Evolutionary conservation across 2,888 invertebrate genomes (phyloP).

Genomic region (Alentia gelatinosa): DNA sequence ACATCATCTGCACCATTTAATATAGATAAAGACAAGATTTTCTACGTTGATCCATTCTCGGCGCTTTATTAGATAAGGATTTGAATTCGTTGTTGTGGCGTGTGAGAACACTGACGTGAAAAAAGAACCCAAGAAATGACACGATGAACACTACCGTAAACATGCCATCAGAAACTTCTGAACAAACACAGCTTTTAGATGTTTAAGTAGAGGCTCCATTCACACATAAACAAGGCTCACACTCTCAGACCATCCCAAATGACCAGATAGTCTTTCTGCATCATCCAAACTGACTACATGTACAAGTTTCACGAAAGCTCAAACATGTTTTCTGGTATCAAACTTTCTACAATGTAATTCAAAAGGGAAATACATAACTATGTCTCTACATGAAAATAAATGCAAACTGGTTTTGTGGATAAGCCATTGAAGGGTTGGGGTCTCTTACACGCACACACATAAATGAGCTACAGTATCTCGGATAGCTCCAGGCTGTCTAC

Average conservation of each 20-base stretch:
- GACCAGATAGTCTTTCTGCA: no score
- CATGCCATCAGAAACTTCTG: neutral
- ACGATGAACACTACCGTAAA: neutral
- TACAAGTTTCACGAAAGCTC: neutral
- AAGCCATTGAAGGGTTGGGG: neutral
- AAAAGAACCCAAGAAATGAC: neutral
- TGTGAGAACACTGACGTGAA: neutral
- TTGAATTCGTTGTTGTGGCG: neutral
- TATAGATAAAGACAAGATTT: neutral
- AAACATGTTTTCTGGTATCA: neutral
- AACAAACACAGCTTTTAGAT: neutral
- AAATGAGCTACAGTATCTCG: neutral
- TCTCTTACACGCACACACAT: neutral
- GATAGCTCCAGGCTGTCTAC: neutral
- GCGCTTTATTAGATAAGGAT: neutral
- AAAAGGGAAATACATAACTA: neutral
- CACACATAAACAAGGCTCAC: neutral
- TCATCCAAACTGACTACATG: neutral
- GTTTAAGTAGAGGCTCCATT: slow-evolving; percentile 23
- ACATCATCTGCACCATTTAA: neutral
- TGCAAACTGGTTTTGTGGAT: slow-evolving; percentile 44
- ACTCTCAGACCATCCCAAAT: neutral
- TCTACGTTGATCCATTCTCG: neutral
- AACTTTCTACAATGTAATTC: no score
- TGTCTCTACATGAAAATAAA: slow-evolving; percentile 1